A percentile compares a stretch with the other conserved stretches of the same genome.
phyloP scores from a whole-genome alignment of 2,888 invertebrate genomes.

The Platycheirus rosarum region DNA sequence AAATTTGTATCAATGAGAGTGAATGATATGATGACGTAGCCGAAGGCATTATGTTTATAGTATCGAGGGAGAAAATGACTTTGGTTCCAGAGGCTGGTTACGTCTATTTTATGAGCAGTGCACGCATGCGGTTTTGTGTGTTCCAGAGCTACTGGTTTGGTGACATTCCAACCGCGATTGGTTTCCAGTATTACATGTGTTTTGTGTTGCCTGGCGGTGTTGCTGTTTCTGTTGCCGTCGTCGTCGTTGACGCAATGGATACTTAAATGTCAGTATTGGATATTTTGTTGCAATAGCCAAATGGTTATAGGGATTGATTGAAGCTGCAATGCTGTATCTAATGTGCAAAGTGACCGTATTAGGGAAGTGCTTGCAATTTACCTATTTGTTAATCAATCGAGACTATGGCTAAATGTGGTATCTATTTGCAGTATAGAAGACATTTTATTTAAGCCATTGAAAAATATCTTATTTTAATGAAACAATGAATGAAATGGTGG shows the following conservation, averaged over 20 bases:
- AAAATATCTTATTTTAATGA: no score
- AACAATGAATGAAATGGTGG: no score
- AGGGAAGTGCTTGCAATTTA: conserved; percentile 36
- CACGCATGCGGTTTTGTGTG: conserved; percentile 56
- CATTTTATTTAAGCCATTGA: no score
- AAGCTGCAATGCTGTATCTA: background rate
- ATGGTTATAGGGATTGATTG: conserved; percentile 20
- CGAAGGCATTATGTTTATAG: background rate
- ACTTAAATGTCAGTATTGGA: conserved; percentile 34
- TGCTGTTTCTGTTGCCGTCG: background rate
- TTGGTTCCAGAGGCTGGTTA: conserved; percentile 35
- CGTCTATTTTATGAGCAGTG: conserved; percentile 21
- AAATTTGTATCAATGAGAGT: conserved; percentile 45
- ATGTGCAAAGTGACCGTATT: conserved; percentile 31
- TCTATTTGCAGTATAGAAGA: no score
- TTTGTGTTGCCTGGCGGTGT: background rate
- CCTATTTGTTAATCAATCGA: conserved; percentile 24
- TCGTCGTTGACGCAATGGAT: conserved; percentile 40
- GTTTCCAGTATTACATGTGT: conserved; percentile 44
- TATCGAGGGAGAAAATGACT: conserved; percentile 42
- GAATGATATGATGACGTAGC: conserved; percentile 36
- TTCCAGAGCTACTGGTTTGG: conserved; percentile 36
- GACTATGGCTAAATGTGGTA: no score
- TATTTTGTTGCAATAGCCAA: conserved; percentile 43
- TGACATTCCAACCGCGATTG: conserved; percentile 48